Percentiles rank a stretch among this genome's conserved stretches.
Evolutionary conservation across 2,797 vertebrate genomes (phyloP).

Genomic region (Xenops minutus): DNA sequence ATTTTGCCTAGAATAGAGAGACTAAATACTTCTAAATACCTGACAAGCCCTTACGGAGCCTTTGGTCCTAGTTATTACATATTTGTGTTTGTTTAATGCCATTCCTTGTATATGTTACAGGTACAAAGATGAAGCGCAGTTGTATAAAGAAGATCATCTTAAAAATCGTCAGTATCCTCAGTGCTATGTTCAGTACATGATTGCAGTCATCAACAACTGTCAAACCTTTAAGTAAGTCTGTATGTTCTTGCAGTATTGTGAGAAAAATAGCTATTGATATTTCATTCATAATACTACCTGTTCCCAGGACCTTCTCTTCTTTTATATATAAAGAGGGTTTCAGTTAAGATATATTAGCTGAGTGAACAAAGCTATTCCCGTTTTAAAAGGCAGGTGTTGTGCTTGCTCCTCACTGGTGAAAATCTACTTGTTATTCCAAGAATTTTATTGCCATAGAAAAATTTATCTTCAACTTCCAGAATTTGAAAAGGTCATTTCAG

Average conservation of each 20-base stretch:
- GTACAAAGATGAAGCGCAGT: conserved; percentile 88
- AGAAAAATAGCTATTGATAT: background rate
- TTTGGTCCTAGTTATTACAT: background rate
- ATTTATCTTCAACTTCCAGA: background rate
- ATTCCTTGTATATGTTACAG: conserved; percentile 66
- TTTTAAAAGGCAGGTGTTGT: background rate
- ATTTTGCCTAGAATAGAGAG: background rate
- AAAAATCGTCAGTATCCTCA: conserved; percentile 88
- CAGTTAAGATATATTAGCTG: background rate
- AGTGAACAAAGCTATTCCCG: background rate
- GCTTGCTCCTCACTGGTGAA: background rate
- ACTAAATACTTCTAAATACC: background rate
- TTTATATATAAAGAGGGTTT: background rate
- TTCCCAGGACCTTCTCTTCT: background rate
- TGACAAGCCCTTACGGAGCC: background rate
- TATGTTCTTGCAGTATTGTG: background rate
- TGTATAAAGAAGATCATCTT: conserved; percentile 92
- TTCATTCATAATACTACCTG: background rate
- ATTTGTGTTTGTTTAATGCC: background rate
- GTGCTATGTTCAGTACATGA: conserved; percentile 96
- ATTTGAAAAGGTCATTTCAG: background rate
- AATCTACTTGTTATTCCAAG: background rate
- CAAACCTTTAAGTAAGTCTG: conserved; percentile 91
- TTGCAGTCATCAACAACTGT: conserved; percentile 97
- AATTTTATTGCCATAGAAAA: background rate